phyloP scores from a whole-genome alignment of 2,888 invertebrate genomes.

The Falcaria lacertinaria region DNA sequence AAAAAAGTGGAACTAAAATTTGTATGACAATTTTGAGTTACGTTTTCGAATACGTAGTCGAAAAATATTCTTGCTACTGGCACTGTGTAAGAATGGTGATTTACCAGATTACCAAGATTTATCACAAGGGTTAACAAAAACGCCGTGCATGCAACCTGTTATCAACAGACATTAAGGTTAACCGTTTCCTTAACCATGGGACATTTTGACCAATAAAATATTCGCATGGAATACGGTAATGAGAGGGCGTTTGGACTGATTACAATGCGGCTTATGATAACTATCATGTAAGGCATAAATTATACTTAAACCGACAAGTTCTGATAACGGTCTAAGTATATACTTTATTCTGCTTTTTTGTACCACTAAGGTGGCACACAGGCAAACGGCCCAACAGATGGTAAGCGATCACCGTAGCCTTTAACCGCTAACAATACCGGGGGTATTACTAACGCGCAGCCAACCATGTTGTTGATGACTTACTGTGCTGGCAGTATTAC shows the following conservation, averaged over 20 bases:
- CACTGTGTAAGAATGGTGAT: neutral
- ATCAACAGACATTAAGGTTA: conserved; percentile 31
- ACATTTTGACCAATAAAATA: conserved; percentile 12
- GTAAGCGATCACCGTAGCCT: too few relatives aligned
- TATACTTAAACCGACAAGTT: conserved; percentile 9
- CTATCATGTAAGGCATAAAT: conserved; percentile 13
- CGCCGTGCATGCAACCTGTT: conserved; percentile 8
- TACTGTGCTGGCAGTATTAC: too few relatives aligned
- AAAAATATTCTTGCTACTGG: too few relatives aligned
- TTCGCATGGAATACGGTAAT: conserved; percentile 16
- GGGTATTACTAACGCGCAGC: too few relatives aligned
- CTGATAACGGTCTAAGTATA: neutral
- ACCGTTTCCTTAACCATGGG: conserved; percentile 19
- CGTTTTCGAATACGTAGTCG: too few relatives aligned
- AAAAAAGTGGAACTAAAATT: too few relatives aligned
- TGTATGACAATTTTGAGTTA: too few relatives aligned
- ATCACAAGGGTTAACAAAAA: neutral
- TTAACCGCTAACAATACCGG: too few relatives aligned
- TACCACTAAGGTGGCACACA: too few relatives aligned
- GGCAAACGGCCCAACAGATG: too few relatives aligned
- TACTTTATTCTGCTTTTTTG: neutral
- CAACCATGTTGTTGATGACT: too few relatives aligned
- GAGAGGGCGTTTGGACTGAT: conserved; percentile 18
- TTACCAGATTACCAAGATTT: neutral
- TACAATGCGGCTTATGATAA: conserved; percentile 18